Evolutionary conservation across 2,888 invertebrate genomes (phyloP), one percentile per base, ranked within the genome.

Genomic region (Leucophora obtusa): DNA sequence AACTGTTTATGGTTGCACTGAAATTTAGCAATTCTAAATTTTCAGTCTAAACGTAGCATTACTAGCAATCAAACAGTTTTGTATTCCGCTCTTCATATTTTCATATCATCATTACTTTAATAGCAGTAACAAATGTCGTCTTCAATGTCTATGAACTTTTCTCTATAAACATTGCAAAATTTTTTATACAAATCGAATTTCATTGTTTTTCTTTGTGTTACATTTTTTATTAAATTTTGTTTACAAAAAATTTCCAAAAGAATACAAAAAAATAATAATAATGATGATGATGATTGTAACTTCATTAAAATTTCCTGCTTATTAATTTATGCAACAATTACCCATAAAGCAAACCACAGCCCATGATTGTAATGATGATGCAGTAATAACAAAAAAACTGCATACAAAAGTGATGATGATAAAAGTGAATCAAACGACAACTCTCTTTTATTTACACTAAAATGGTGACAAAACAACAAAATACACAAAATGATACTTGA

Each of bases 251-350:
- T 10, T 66, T 50, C 65, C 35, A 75, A 81, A 81, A 68, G 65
- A 72, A 65, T 75, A 76, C 82, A 79, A 63, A 84, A 82, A 80
- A 68, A 72, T 58, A 43, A 60, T 7, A 15, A 47, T 28, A 21
- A 50, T 17, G 14, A 68, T 58, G 14, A 68, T 58, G 47, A 77
- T 60, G 71, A 59, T 54, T 59, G 17, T 51, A 66, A 75, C 72
- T 82, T 79, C 75, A 82, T 87, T 87, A 86, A 87, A 87, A 87
- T 87, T 87, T 87, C 87, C 87, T 87, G 88, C 87, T 86, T 85
- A 85, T 86, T 88, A 85, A 87, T 86, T 84, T 83, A 85, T 85
- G 83, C 82, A 83, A 66, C 69, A 78, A 79, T 79, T 70, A 58
- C 78, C 75, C 73, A 51, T 63, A 70, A 70, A 63, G 28, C 53